Evolutionary conservation across 1,140 invertebrate genomes (phyloP), one percentile per base, ranked within the genome.

Genomic region (Drosophila cardini): DNA sequence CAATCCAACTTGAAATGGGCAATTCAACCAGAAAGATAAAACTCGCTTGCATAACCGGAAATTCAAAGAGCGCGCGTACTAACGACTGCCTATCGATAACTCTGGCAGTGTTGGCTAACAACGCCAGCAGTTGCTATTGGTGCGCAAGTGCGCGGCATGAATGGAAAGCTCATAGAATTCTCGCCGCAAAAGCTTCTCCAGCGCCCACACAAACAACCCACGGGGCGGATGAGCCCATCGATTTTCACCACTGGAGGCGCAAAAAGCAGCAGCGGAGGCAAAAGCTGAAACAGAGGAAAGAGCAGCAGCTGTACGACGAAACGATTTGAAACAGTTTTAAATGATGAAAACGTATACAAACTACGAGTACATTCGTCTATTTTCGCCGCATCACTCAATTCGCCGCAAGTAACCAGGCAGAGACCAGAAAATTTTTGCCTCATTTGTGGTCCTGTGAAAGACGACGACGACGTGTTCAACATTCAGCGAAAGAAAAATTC

Each of bases 271-370:
- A 34, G 32, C 5, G 38, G 13, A 38, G 13, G 40, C 40, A 43
- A 2, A 10, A 43, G 40, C 40, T n/a, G 6, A 43, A 43, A 2
- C 9, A 13, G 11, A 43, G 40, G 5, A 43, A 34, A 78, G 50
- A 62, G 15, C 63, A 70, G 70, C 60, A 63, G 65, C 64, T 76
- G 72, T 26, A 45, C 65, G 21, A 21, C 21, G 68, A 53, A 3
- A 21, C 21, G 68, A 53, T 43, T 81, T 86, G 82, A 68, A 83
- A 73, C 62, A 76, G 79, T 87, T 68, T 78, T 76, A 43, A 82
- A 76, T 70, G 75, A 87, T 83, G 79, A 72, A 79, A 86, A 87
- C 83, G 83, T 82, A 86, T 87, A 86, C 76, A 87, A 87, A 82
- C 80, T 72, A 55, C 48, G 50, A 53, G 30, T 53, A 53, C 16